phyloP scores from a whole-genome alignment of 23 tunicate species.

The Trididemnum miniatum region DNA sequence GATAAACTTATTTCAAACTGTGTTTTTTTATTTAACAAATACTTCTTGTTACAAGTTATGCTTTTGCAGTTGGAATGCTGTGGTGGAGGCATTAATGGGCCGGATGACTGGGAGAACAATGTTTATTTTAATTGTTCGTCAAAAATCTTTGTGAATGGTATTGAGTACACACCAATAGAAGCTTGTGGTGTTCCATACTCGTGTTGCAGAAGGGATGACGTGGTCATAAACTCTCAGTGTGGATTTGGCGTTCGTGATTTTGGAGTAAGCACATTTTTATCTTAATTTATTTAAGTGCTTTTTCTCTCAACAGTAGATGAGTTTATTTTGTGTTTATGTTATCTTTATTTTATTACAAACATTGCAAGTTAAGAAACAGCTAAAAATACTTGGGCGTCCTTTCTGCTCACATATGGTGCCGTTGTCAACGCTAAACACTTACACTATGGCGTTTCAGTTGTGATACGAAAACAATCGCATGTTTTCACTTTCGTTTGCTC shows the following conservation, averaged over 20 bases:
- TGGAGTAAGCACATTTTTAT: not conserved
- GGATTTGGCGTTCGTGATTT: constrained; percentile 68
- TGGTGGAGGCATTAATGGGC: constrained; percentile 78
- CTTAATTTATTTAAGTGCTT: not conserved
- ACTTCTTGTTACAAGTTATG: too few relatives aligned
- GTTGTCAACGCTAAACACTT: too few relatives aligned
- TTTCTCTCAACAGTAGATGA: not conserved
- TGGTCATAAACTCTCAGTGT: constrained; percentile 82
- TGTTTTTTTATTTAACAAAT: too few relatives aligned
- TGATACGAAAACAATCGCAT: too few relatives aligned
- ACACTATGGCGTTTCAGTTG: too few relatives aligned
- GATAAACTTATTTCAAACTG: too few relatives aligned
- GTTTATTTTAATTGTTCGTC: constrained; percentile 87
- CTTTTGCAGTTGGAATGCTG: constrained; percentile 72
- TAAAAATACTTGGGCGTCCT: too few relatives aligned
- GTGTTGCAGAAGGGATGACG: constrained; percentile 48
- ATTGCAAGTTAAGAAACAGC: too few relatives aligned
- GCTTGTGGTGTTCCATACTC: constrained; percentile 96
- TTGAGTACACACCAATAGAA: constrained; percentile 64
- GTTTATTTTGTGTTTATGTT: not conserved
- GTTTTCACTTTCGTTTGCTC: too few relatives aligned
- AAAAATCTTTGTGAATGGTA: constrained; percentile 55
- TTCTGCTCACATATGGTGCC: too few relatives aligned
- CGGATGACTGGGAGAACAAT: constrained; percentile 92
- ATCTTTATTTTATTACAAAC: too few relatives aligned